These are phyloP conservation scores for Mylabris phalerata DNA, from an alignment of 1,140 invertebrate species.

Conservation along the genomic window DNA sequence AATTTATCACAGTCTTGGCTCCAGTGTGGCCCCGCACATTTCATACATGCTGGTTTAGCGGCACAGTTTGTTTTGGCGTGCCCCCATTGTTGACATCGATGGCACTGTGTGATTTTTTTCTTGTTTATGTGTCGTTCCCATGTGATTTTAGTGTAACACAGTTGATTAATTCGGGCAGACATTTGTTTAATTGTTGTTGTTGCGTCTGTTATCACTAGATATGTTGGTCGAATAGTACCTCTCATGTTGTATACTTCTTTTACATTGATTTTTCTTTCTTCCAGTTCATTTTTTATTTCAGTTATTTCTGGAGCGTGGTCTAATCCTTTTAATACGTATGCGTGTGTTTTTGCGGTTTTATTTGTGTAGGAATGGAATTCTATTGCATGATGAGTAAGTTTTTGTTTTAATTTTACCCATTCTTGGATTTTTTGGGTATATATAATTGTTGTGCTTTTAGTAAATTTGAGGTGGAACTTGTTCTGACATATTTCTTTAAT, in stretches of 20 bases:
- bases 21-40: constrained; percentile 35
- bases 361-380: too few species aligned
- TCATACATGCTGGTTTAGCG: constrained; percentile 29
- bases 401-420: too few species aligned
- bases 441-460: too few species aligned
- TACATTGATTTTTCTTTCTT: not conserved
- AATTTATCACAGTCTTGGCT: constrained; percentile 32
- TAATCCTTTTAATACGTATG: too few species aligned
- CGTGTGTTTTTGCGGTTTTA: too few species aligned
- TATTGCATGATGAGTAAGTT: too few species aligned
- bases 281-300: constrained; percentile 1
- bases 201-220: constrained; percentile 4
- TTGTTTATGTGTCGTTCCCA: constrained; percentile 30
- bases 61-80: constrained; percentile 34
- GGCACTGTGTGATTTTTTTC: constrained; percentile 29
- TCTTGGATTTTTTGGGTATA: too few species aligned
- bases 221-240: not conserved
- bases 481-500: too few species aligned
- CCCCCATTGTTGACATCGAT: constrained; percentile 38
- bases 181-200: not conserved
- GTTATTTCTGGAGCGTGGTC: not conserved
- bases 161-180: not conserved
- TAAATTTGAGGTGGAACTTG: not conserved
- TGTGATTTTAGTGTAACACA: not conserved
- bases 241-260: constrained; percentile 5